Evolutionary conservation across 1,140 invertebrate species (phyloP), one percentile per base, ranked within the genome.

Genomic region (Drosophila lini): DNA sequence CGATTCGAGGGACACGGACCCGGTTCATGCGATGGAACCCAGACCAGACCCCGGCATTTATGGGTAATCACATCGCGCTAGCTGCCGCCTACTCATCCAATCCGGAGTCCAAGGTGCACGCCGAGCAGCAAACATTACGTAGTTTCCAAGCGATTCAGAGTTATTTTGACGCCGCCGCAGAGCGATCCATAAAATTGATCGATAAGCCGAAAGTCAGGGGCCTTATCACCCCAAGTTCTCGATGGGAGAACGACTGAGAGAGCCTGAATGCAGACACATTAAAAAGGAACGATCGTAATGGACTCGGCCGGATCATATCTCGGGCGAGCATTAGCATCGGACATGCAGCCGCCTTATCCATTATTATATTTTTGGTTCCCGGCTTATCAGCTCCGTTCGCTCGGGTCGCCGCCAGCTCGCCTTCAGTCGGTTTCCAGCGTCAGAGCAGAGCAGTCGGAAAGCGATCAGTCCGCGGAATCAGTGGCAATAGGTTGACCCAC

Each of bases 91-190:
- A 73, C 69, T 73, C 69, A 73, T 73, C 36, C 67, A 48, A 59
- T 25, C 22, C 67, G 19, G 63, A 19, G 63, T 78, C 63, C 83
- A 89, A 86, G 68, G 84, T 86, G 2, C 80, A 69, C 5, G 16
- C 8, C 38, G 50, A 40, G 45, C 45, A 45, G 31, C 52, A 65
- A 60, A 57, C 55, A 82, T 86, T 86, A 86, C 83, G 83, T 86
- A 86, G 83, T 86, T 86, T 86, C 84, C 50, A 86, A 70, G 80
- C 79, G 62, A 79, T 61, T 57, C 71, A 61, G 64, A 83, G 78
- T 81, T 84, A 85, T 85, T 80, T 85, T 59, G 63, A 84, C 81
- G 81, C 81, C 78, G 67, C 19, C 19, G 55, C 32, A 44, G 55
- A 67, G 68, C 57, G 60, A 76, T 47, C 55, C 67, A 75, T 79